Percentiles rank a stretch among this genome's conserved stretches.
phyloP scores from a whole-genome alignment of 2,113 vertebrate species.

The Meriones unguiculatus region DNA sequence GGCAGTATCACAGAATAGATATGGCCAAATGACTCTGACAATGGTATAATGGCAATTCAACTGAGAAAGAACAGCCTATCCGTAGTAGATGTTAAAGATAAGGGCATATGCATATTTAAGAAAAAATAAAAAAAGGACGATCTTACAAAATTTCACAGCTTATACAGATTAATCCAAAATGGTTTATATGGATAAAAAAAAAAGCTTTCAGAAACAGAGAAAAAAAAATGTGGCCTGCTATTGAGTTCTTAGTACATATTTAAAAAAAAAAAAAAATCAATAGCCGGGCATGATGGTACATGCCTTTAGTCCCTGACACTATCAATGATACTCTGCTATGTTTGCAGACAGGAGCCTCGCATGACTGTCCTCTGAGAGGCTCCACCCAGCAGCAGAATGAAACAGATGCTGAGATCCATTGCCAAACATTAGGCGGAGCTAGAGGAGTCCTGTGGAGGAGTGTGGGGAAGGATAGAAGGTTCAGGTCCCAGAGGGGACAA shows the following conservation, averaged over 20 bases:
- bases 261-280: not conserved
- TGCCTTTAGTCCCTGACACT: no score
- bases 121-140: not conserved
- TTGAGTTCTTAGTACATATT: constrained; percentile 23
- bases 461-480: no score
- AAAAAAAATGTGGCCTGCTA: not conserved
- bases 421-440: no score
- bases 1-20: not conserved
- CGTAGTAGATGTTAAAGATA: not conserved
- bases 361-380: no score
- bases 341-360: no score
- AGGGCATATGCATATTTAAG: not conserved
- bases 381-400: no score
- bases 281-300: no score
- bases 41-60: not conserved
- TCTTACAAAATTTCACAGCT: not conserved
- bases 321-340: no score
- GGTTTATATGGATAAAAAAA: not conserved
- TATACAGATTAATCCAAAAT: constrained; percentile 1
- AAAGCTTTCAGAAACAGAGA: constrained; percentile 22
- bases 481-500: no score
- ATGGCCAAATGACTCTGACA: not conserved
- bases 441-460: no score
- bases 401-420: no score
- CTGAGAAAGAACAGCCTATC: not conserved